phyloP scores from a whole-genome alignment of 2,888 invertebrate genomes.

The Lucinisca nassula region DNA sequence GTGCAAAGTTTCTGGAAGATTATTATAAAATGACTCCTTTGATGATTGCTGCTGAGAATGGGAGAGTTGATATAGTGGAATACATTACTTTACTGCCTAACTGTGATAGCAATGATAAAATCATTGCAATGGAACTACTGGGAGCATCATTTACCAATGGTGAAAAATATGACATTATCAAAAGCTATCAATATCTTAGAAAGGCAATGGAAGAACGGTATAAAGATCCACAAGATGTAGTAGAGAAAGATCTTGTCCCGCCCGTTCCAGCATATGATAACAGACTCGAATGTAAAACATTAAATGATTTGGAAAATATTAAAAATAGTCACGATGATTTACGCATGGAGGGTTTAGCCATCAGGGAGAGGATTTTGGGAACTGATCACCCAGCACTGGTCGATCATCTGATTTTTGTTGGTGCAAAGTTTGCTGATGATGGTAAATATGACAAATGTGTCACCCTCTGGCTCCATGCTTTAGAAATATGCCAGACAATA shows the following conservation, averaged over 20 bases:
- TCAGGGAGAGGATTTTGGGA: neutral
- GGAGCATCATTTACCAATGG: neutral
- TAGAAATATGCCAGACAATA: neutral
- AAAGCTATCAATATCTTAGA: neutral
- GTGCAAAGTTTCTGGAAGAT: neutral
- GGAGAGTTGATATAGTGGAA: neutral
- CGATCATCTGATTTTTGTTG: neutral
- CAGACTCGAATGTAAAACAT: neutral
- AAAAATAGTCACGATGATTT: neutral
- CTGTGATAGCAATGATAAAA: neutral
- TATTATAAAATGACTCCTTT: neutral
- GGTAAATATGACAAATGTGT: neutral
- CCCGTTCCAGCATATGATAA: neutral
- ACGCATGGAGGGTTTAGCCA: neutral
- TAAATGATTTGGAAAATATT: neutral
- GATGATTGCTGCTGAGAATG: neutral
- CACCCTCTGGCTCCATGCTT: neutral
- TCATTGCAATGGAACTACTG: neutral
- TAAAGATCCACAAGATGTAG: neutral
- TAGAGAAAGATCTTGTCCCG: neutral
- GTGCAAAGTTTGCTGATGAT: neutral
- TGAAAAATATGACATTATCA: neutral
- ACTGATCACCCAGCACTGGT: neutral
- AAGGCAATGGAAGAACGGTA: neutral
- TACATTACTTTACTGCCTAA: neutral